Conservation (phyloP, 2,113 vertebrate genomes). For the Laticauda colubrina region DNA sequence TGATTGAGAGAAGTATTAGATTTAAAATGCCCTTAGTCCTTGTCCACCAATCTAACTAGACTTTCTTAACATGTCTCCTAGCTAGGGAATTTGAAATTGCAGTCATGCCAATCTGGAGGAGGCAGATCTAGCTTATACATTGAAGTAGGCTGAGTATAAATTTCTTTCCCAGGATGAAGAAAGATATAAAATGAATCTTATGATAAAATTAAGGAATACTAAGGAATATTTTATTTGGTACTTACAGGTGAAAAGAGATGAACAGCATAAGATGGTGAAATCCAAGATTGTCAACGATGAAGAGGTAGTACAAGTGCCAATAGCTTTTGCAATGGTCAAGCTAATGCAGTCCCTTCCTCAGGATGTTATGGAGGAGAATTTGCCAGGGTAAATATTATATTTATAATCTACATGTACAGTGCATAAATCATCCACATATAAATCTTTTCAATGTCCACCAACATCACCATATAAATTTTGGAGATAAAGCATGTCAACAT, state of each 20-base stretch:
- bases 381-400: slow-evolving; percentile 77
- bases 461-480: neutral
- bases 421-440: neutral
- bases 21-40: neutral
- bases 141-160: neutral
- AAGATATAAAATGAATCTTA: neutral
- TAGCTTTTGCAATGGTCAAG: slow-evolving; percentile 94
- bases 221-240: slow-evolving; percentile 32
- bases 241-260: slow-evolving; percentile 86
- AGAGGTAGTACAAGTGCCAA: slow-evolving; percentile 86
- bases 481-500: neutral
- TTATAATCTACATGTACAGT: neutral
- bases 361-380: slow-evolving; percentile 85
- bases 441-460: neutral
- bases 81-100: neutral
- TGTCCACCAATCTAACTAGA: neutral
- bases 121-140: neutral
- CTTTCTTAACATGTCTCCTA: neutral
- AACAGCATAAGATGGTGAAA: slow-evolving; percentile 91
- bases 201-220: neutral
- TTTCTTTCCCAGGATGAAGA: neutral
- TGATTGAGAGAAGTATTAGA: neutral
- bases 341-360: slow-evolving; percentile 91
- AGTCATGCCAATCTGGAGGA: neutral
- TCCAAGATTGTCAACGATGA: slow-evolving; percentile 89